Conservation (phyloP, 2,888 invertebrate genomes). For the Volucella inflata region DNA sequence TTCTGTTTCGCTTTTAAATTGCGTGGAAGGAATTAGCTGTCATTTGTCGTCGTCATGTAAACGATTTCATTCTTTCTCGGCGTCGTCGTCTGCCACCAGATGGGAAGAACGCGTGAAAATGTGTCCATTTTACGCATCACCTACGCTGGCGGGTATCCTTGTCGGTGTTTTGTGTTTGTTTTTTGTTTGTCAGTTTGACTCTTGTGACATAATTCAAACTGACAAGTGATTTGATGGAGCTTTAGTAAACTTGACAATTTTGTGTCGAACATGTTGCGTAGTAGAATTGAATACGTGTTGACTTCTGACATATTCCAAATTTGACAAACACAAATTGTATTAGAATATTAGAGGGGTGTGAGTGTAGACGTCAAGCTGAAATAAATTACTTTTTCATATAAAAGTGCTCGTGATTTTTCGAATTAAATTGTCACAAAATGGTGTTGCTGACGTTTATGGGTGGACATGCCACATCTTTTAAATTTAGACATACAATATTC, state of each 20-base stretch:
- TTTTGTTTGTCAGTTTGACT: conserved; percentile 12
- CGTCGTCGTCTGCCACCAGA: neutral
- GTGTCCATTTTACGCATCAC: conserved; percentile 54
- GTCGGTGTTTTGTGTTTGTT: neutral
- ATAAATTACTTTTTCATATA: neutral
- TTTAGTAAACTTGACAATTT: conserved; percentile 66
- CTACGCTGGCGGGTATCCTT: conserved; percentile 9
- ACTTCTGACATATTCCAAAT: conserved; percentile 52
- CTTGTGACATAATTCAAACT: conserved; percentile 57
- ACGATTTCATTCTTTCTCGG: conserved; percentile 27
- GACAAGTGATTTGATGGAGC: conserved; percentile 66
- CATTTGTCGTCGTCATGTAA: conserved; percentile 68
- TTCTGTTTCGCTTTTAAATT: conserved; percentile 41
- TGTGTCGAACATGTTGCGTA: conserved; percentile 47
- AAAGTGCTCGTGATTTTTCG: no score
- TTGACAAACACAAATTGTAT: conserved; percentile 54
- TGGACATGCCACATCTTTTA: no score
- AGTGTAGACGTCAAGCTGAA: no score
- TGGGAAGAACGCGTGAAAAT: conserved; percentile 24
- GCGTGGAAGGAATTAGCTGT: conserved; percentile 73
- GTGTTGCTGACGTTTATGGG: no score
- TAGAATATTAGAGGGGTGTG: neutral
- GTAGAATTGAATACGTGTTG: neutral
- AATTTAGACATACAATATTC: no score
- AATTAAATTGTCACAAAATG: no score